Evolutionary conservation across 1,140 invertebrate species (phyloP), one percentile per base, ranked within the genome.

Genomic region (Manduca sexta): DNA sequence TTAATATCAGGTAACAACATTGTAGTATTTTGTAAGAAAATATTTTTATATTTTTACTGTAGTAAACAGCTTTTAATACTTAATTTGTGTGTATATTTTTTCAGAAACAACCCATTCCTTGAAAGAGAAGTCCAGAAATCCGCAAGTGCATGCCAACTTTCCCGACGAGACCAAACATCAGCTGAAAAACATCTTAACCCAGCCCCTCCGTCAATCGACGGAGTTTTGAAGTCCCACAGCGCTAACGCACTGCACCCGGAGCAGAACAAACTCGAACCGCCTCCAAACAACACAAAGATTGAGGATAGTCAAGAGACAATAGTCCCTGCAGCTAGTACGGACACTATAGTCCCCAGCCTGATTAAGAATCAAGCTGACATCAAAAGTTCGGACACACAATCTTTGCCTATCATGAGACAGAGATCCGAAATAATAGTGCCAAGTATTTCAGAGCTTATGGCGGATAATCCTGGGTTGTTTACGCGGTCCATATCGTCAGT

Each of bases 81-180:
- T 35, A n/a, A n/a, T n/a, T n/a, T n/a, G n/a, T n/a, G n/a, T 35
- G 7, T 40, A 35, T 15, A 49, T 44, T 39, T 45, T 68, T 62
- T 1, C 61, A 86, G 86, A 73, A 87, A 84, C 54, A 87, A 87
- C 70, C 86, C 86, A 53, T 87, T 87, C 53, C 70, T 86, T 14
- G 79, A 86, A 48, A 78, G 76, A 45, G 81, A 88, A 77, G 86
- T 89, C 3, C 77, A 88, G 58, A 90, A 90, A 59, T 89, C 88
- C n/a, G 88, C 87, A 6, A 90, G 89, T 56, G 87, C 88, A 11
- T 87, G 88, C 41, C 82, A 84, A 51, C 55, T 85, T 7, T 81
- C 80, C 2, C 60, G 75, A 56, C 63, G 71, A 44, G 75, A 84
- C 16, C 69, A 69, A 55, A 67, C 64, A n/a, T 76, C 69, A 14